Conservation (phyloP, 2,113 vertebrate genomes). For the Ammodytes dubius region DNA sequence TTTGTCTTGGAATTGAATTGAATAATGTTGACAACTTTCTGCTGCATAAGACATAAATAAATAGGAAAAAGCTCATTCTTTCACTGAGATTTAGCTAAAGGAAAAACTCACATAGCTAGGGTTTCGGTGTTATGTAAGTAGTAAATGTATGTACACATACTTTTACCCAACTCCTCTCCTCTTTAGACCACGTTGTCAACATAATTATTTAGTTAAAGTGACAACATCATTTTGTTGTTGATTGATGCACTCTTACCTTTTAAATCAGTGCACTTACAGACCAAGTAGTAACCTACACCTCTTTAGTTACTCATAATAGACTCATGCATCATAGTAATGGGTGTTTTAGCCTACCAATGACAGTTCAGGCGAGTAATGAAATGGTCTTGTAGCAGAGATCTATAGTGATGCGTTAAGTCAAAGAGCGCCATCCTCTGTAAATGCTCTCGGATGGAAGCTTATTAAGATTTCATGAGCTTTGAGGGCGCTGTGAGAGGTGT, state of each 20-base stretch:
- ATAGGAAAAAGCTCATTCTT: no score
- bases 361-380: constrained; percentile 57
- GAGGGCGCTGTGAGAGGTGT: constrained; percentile 24
- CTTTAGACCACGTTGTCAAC: background rate
- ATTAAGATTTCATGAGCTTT: constrained; percentile 73
- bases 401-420: constrained; percentile 50
- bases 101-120: background rate
- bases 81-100: background rate
- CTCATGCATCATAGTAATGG: background rate
- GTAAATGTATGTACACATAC: background rate
- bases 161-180: background rate
- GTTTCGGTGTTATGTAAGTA: background rate
- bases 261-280: background rate
- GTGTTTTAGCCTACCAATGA: background rate
- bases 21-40: background rate
- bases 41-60: background rate
- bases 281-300: background rate
- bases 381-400: constrained; percentile 27
- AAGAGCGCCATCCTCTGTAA: constrained; percentile 11
- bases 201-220: background rate
- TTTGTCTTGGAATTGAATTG: no score
- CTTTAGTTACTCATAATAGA: constrained; percentile 24
- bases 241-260: background rate
- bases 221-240: background rate
- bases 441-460: constrained; percentile 21